A percentile compares a stretch with the other conserved stretches of the same genome.
Evolutionary conservation across 2,888 invertebrate genomes (phyloP).

Genomic region (Limenitis camilla): DNA sequence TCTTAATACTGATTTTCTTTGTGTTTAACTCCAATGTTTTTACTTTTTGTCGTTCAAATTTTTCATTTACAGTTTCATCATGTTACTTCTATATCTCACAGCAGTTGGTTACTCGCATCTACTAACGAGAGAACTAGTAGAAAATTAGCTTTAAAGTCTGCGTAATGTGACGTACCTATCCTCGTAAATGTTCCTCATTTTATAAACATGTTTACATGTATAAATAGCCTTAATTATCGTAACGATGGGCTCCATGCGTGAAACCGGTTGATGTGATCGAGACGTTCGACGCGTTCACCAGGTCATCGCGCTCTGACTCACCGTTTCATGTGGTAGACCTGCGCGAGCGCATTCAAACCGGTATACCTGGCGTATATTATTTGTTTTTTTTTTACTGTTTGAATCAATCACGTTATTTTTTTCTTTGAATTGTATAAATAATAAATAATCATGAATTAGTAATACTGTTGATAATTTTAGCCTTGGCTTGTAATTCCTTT

Average conservation of each 20-base stretch:
- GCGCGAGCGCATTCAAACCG: constrained; percentile 32
- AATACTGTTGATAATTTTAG: no score
- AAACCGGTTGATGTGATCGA: constrained; percentile 41
- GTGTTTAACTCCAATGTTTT: no score
- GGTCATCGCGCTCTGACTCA: constrained; percentile 62
- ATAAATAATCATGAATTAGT: no score
- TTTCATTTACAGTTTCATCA: no score
- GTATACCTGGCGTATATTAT: constrained; percentile 12
- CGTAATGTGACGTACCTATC: no score
- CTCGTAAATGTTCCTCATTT: background rate
- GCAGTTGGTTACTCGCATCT: no score
- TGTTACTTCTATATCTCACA: background rate
- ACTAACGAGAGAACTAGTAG: background rate
- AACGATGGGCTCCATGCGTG: constrained; percentile 28
- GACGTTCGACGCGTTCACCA: constrained; percentile 39
- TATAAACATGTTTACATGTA: constrained; percentile 7
- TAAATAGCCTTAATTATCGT: constrained; percentile 10
- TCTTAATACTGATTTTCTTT: no score
- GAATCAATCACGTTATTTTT: no score
- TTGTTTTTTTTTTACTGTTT: background rate
- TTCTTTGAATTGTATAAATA: no score
- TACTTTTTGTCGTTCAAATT: no score
- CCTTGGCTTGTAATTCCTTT: no score
- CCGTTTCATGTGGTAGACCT: constrained; percentile 31
- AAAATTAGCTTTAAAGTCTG: no score